Evolutionary conservation across 2,797 vertebrate species (phyloP).

Genomic region (Merluccius polli): DNA sequence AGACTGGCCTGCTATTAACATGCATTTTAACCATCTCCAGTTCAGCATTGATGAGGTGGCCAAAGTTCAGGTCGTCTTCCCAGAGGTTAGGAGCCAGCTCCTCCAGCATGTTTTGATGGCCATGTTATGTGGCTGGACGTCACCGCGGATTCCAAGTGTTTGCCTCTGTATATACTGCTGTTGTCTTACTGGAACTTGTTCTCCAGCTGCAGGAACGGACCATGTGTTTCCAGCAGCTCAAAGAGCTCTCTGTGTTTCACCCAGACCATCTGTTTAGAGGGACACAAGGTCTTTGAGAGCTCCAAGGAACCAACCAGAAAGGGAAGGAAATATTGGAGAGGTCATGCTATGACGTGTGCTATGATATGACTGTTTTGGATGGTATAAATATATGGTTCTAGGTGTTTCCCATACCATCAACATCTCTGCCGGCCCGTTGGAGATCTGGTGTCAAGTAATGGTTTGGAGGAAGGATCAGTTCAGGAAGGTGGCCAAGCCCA

Average conservation of each 20-base stretch:
- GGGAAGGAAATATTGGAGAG: background rate
- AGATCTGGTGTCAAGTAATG: constrained; percentile 50
- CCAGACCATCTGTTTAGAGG: constrained; percentile 80
- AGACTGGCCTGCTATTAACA: background rate
- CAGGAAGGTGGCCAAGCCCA: constrained; percentile 71
- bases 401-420: constrained; percentile 64
- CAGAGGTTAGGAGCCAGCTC: constrained; percentile 83
- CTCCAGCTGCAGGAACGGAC: constrained; percentile 71
- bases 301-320: background rate
- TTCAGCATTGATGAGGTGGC: constrained; percentile 80
- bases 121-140: constrained; percentile 66
- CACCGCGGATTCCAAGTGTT: constrained; percentile 51
- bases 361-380: background rate
- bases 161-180: constrained; percentile 8
- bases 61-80: constrained; percentile 83
- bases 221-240: constrained; percentile 74
- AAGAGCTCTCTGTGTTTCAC: constrained; percentile 81
- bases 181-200: constrained; percentile 74
- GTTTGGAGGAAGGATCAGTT: constrained; percentile 74
- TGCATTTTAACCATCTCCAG: constrained; percentile 76
- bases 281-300: too few species aligned
- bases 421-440: constrained; percentile 77
- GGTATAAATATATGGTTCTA: background rate
- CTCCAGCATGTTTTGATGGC: constrained; percentile 82
- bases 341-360: background rate